Evolutionary conservation across 2,888 invertebrate genomes (phyloP).

Genomic region (Cryptus viduatorius): DNA sequence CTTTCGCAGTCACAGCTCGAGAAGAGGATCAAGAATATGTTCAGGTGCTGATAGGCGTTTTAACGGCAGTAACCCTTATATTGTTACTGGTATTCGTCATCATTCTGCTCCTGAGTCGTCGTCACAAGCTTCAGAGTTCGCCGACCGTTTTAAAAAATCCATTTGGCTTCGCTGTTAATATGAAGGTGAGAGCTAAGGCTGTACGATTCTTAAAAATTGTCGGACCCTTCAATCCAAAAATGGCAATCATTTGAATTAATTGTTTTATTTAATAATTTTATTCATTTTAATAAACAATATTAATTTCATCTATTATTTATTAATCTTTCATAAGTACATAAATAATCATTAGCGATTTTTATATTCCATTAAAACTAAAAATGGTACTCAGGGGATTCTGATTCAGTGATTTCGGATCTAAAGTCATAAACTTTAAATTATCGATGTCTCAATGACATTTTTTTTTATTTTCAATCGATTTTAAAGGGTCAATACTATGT

Average conservation of each 20-base stretch:
- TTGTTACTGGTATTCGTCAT: conserved; percentile 88
- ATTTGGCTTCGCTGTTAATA: conserved; percentile 89
- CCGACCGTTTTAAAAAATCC: conserved; percentile 88
- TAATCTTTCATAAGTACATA: not conserved
- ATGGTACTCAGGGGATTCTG: not conserved
- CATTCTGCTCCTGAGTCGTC: conserved; percentile 87
- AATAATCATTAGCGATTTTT: too few species aligned
- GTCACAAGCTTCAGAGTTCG: conserved; percentile 88
- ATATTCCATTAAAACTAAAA: not conserved
- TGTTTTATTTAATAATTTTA: not conserved
- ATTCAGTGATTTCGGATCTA: too few species aligned
- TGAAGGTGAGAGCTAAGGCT: conserved; percentile 86
- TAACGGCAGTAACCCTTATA: conserved; percentile 89
- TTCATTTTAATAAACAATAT: not conserved
- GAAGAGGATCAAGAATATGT: conserved; percentile 87
- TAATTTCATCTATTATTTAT: not conserved
- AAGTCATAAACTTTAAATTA: too few species aligned
- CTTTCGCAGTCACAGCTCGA: conserved; percentile 86
- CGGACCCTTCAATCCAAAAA: not conserved
- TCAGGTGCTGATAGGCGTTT: conserved; percentile 88
- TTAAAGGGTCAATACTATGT: not conserved
- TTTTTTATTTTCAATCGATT: too few species aligned
- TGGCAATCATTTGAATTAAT: not conserved
- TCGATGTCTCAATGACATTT: too few species aligned
- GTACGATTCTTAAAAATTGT: conserved; percentile 67